Evolutionary conservation across 2,888 invertebrate species (phyloP).

Genomic region (Bombylius discolor): DNA sequence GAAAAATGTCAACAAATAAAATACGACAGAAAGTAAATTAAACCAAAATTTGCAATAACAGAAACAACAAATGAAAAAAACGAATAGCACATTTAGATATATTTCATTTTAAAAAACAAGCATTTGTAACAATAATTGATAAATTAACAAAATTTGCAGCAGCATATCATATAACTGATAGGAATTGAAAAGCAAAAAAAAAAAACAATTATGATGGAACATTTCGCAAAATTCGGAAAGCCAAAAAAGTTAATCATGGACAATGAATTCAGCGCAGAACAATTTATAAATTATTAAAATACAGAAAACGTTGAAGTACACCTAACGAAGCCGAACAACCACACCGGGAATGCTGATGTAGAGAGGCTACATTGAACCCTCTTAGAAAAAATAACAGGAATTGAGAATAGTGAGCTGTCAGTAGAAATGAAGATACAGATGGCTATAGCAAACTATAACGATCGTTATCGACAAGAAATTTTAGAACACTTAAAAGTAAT

Average conservation of each 20-base stretch:
- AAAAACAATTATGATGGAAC: slow-evolving; percentile 6
- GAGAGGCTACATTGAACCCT: slow-evolving; percentile 13
- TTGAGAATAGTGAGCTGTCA: slow-evolving; percentile 8
- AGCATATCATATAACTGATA: slow-evolving; percentile 11
- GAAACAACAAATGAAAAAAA: background rate
- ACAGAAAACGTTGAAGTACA: no score
- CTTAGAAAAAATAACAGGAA: slow-evolving; percentile 13
- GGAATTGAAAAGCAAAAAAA: slow-evolving; percentile 12
- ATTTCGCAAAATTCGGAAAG: slow-evolving; percentile 11
- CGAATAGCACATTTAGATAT: background rate
- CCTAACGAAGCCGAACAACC: no score
- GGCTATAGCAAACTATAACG: slow-evolving; percentile 13
- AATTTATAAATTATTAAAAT: slow-evolving; percentile 3
- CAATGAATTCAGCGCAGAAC: slow-evolving; percentile 12
- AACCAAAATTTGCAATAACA: background rate
- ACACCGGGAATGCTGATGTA: background rate
- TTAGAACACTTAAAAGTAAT: no score
- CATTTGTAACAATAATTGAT: slow-evolving; percentile 11
- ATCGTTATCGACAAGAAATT: no score
- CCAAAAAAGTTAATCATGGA: slow-evolving; percentile 9
- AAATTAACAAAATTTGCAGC: slow-evolving; percentile 13
- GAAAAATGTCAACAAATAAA: background rate
- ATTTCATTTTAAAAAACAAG: slow-evolving; percentile 1
- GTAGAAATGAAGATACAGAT: slow-evolving; percentile 11
- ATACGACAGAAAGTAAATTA: background rate